phyloP scores from a whole-genome alignment of 1,140 invertebrate genomes.

The Drosophila subpulchrella region DNA sequence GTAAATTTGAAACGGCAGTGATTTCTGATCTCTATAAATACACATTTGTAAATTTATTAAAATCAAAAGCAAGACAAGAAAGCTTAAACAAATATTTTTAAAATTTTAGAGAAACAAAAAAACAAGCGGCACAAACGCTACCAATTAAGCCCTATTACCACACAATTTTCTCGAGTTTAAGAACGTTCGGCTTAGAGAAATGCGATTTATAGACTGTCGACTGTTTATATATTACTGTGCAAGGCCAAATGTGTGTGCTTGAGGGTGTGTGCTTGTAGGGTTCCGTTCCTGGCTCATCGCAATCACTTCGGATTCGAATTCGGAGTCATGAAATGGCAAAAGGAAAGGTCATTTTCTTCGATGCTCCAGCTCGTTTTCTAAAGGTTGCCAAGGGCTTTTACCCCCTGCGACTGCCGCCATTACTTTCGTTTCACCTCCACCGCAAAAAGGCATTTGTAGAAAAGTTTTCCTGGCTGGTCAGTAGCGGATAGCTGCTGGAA shows the following conservation, averaged over 20 bases:
- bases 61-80: neutral
- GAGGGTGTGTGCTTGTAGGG: conserved; percentile 29
- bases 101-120: neutral
- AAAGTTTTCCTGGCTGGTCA: conserved; percentile 68
- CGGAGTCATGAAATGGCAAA: conserved; percentile 68
- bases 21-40: too few relatives aligned
- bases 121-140: neutral
- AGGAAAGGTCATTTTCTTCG: conserved; percentile 79
- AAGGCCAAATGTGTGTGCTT: conserved; percentile 6
- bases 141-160: neutral
- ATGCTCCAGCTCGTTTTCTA: conserved; percentile 68
- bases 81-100: neutral
- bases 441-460: conserved; percentile 53
- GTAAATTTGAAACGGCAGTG: too few relatives aligned
- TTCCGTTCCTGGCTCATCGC: conserved; percentile 45
- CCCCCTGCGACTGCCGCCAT: conserved; percentile 2
- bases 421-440: neutral
- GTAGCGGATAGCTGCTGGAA: conserved; percentile 70
- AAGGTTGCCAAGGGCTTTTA: conserved; percentile 78
- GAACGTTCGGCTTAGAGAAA: neutral
- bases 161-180: neutral
- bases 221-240: conserved; percentile 13
- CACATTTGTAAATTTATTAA: too few relatives aligned
- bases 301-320: conserved; percentile 68
- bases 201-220: conserved; percentile 2